These are phyloP conservation scores for Meteorus cinctellus DNA, from an alignment of 2,888 invertebrate species.

Conservation along the genomic window DNA sequence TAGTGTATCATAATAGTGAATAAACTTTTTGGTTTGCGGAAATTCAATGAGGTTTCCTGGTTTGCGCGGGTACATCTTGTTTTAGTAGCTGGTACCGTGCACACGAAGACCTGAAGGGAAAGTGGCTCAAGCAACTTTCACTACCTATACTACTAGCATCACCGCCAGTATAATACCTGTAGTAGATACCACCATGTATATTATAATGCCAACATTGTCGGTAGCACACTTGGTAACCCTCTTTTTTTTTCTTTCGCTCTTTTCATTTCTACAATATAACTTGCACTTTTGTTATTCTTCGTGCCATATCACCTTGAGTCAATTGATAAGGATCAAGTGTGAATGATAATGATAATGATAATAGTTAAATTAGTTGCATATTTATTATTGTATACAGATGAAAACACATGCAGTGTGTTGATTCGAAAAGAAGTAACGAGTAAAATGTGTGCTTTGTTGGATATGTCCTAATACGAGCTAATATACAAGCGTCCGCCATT, in stretches of 20 bases:
- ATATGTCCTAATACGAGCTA: not conserved
- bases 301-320: constrained; percentile 4
- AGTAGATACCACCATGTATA: not conserved
- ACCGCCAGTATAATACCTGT: constrained; percentile 21
- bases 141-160: constrained; percentile 55
- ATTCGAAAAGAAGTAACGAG: constrained; percentile 27
- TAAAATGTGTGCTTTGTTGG: not conserved
- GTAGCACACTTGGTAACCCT: too few relatives aligned
- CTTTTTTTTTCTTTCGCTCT: too few relatives aligned
- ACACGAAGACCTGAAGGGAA: constrained; percentile 68
- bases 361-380: not conserved
- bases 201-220: not conserved
- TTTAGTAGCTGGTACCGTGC: constrained; percentile 45
- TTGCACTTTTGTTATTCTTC: constrained; percentile 24
- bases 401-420: not conserved
- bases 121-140: constrained; percentile 72
- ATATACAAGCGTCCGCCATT: constrained; percentile 15
- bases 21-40: constrained; percentile 42
- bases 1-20: not conserved
- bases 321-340: constrained; percentile 16
- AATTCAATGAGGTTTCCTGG: constrained; percentile 45
- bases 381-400: not conserved
- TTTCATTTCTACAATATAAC: constrained; percentile 4
- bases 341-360: constrained; percentile 1
- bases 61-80: constrained; percentile 38